Conservation (phyloP, 1,140 invertebrate genomes). For the Hypothenemus hampei region DNA sequence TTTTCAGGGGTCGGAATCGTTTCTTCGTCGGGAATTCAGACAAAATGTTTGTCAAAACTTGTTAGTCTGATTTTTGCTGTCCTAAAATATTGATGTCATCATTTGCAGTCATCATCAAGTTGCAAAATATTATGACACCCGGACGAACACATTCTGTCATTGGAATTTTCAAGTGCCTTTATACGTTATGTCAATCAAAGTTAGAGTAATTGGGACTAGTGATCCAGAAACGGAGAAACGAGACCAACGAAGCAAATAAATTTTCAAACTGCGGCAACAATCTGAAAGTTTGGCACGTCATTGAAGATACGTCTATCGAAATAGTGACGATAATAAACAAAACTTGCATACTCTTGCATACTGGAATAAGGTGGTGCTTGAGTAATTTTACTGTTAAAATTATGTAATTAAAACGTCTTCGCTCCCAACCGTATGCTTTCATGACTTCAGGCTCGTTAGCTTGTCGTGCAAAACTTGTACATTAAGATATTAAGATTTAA, state of each 20-base stretch:
- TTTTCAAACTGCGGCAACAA: no score
- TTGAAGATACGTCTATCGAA: not conserved
- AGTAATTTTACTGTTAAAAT: constrained; percentile 19
- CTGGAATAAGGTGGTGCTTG: constrained; percentile 2
- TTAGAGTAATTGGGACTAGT: no score
- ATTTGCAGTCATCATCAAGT: no score
- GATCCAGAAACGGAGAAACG: no score
- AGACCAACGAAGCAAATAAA: no score
- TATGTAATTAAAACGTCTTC: constrained; percentile 14
- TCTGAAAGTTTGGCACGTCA: not conserved
- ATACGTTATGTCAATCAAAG: no score
- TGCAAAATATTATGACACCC: no score
- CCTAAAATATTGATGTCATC: no score
- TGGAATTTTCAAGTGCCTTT: not conserved
- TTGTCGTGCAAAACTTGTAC: no score
- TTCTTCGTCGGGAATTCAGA: constrained; percentile 4
- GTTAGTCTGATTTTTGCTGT: constrained; percentile 1
- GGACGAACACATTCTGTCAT: no score
- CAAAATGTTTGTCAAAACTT: constrained; percentile 9
- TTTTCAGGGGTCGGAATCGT: constrained; percentile 5
- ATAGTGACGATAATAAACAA: constrained; percentile 7
- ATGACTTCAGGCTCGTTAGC: no score
- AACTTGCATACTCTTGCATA: constrained; percentile 6
- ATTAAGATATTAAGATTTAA: no score
- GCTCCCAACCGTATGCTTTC: constrained; percentile 1